Conservation (phyloP, 2,888 invertebrate species). For the Ophioninae sp. region DNA sequence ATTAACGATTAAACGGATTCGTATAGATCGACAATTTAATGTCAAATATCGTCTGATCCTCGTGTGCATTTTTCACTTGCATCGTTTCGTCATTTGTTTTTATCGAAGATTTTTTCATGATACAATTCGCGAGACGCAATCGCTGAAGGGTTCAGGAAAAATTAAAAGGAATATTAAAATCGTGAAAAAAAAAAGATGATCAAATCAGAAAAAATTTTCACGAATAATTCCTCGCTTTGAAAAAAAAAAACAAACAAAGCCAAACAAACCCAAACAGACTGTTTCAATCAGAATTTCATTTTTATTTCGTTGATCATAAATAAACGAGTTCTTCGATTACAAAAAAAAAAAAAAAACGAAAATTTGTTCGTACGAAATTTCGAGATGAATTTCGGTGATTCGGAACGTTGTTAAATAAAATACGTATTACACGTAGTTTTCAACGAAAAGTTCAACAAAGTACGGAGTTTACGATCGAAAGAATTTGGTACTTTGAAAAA, state of each 20-base stretch:
- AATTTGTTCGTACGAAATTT: neutral
- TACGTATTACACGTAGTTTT: neutral
- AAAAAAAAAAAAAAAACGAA: neutral
- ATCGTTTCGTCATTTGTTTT: neutral
- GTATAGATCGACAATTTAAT: neutral
- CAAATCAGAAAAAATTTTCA: neutral
- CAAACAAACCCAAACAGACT: neutral
- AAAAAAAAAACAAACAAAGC: neutral
- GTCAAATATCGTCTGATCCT: neutral
- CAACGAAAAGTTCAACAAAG: neutral
- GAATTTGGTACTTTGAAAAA: conserved; percentile 12
- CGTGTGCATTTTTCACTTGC: neutral
- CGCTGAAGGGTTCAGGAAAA: neutral
- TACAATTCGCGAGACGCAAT: neutral
- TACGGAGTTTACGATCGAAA: neutral
- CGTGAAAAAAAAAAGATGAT: neutral
- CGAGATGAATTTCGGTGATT: neutral
- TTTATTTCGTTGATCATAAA: neutral
- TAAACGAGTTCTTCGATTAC: neutral
- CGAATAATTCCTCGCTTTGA: neutral
- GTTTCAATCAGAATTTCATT: neutral
- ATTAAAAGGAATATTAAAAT: neutral
- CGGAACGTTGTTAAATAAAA: neutral
- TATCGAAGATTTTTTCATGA: neutral
- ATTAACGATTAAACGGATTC: neutral